phyloP scores from a whole-genome alignment of 2,797 vertebrate species.

The Heterohyrax brucei region DNA sequence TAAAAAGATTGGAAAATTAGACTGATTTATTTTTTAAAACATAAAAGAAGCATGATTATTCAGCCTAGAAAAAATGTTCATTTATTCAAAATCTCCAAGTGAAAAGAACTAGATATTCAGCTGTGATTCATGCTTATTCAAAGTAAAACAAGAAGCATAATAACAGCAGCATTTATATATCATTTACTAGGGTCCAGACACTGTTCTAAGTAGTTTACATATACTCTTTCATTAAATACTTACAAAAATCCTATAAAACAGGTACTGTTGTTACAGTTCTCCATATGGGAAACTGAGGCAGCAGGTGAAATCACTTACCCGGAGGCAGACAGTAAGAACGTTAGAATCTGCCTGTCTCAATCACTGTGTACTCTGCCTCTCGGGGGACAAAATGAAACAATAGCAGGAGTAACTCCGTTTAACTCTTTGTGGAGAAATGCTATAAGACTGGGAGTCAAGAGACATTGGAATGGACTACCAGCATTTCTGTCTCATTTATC shows the following conservation, averaged over 20 bases:
- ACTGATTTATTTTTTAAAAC: background rate
- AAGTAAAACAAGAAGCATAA: slow-evolving; percentile 62
- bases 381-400: background rate
- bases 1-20: slow-evolving; percentile 27
- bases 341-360: background rate
- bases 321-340: background rate
- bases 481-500: slow-evolving; percentile 15
- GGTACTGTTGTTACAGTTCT: background rate
- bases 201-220: slow-evolving; percentile 31
- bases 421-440: background rate
- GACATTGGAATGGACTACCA: background rate
- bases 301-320: background rate
- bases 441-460: background rate
- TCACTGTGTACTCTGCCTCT: background rate
- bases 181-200: slow-evolving; percentile 4
- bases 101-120: background rate
- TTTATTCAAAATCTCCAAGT: slow-evolving; percentile 34
- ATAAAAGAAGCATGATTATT: background rate
- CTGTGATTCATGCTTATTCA: slow-evolving; percentile 17
- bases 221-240: slow-evolving; percentile 14
- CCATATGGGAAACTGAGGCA: background rate
- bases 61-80: slow-evolving; percentile 10
- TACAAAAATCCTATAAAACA: slow-evolving; percentile 29
- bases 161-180: background rate
- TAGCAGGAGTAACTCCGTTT: background rate